Percentiles rank a stretch among this genome's conserved stretches.
phyloP scores from a whole-genome alignment of 2,113 vertebrate genomes.

The Eptatretus burgeri region DNA sequence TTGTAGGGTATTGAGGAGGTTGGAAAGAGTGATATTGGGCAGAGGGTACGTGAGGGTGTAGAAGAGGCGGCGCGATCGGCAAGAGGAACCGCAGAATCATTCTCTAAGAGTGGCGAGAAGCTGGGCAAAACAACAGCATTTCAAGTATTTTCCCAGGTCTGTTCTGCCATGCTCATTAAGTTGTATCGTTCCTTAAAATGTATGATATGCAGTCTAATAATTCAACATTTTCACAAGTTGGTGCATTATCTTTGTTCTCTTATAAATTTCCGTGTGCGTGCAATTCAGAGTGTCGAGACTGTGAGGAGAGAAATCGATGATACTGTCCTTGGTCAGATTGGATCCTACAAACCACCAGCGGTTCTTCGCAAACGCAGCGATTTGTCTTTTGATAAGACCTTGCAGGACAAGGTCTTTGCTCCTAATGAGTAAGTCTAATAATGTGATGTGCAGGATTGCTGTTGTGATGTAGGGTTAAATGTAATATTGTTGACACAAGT shows the following conservation, averaged over 20 bases:
- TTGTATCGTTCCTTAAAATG: too few species aligned
- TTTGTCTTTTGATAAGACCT: slow-evolving; percentile 32
- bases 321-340: slow-evolving; percentile 37
- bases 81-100: slow-evolving; percentile 46
- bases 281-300: slow-evolving; percentile 39
- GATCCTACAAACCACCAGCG: slow-evolving; percentile 44
- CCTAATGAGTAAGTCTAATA: slow-evolving; percentile 46
- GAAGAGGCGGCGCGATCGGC: slow-evolving; percentile 62
- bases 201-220: too few species aligned
- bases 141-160: slow-evolving; percentile 55
- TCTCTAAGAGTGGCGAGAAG: slow-evolving; percentile 49
- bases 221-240: too few species aligned
- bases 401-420: slow-evolving; percentile 36
- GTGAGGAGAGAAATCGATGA: slow-evolving; percentile 62
- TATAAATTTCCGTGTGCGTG: background rate
- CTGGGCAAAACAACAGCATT: slow-evolving; percentile 52
- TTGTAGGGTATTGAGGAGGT: slow-evolving; percentile 55
- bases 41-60: slow-evolving; percentile 59
- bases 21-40: slow-evolving; percentile 43
- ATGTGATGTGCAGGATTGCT: background rate
- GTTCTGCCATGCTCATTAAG: too few species aligned
- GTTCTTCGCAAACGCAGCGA: slow-evolving; percentile 53
- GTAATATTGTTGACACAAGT: too few species aligned
- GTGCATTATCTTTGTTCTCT: too few species aligned
- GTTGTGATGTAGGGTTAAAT: background rate